Evolutionary conservation across 2,888 invertebrate species (phyloP).

Genomic region (Torymus tubicola): DNA sequence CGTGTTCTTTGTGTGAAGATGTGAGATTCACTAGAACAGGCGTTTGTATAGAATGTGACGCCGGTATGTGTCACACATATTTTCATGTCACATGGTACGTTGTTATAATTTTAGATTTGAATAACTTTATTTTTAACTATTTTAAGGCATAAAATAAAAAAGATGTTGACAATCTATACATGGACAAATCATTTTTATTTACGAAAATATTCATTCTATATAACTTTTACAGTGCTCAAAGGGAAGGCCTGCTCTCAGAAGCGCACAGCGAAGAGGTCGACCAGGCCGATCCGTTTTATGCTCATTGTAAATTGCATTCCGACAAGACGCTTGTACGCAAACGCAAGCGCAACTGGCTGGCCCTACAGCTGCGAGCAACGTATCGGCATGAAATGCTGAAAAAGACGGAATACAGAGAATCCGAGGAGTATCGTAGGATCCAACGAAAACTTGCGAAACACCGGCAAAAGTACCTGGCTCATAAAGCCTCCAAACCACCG

Average conservation of each 20-base stretch:
- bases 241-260: conserved; percentile 94
- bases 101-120: conserved; percentile 1
- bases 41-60: conserved; percentile 97
- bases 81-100: conserved; percentile 97
- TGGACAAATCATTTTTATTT: too few species aligned
- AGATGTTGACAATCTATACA: too few species aligned
- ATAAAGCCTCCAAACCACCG: conserved; percentile 85
- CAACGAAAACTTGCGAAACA: conserved; percentile 90
- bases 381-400: conserved; percentile 80
- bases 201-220: too few species aligned
- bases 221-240: conserved; percentile 85
- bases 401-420: conserved; percentile 80
- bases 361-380: conserved; percentile 88
- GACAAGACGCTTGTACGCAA: conserved; percentile 91
- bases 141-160: too few species aligned
- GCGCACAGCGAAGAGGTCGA: conserved; percentile 93
- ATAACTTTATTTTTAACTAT: not conserved
- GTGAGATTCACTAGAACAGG: conserved; percentile 92
- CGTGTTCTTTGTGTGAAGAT: conserved; percentile 94
- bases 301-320: conserved; percentile 96
- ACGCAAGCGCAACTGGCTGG: conserved; percentile 90
- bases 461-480: conserved; percentile 87
- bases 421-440: conserved; percentile 85
- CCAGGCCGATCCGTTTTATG: conserved; percentile 97
- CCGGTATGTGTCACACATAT: conserved; percentile 97